Conservation (phyloP, 2,113 vertebrate genomes). For the Himantopus leucocephalus region DNA sequence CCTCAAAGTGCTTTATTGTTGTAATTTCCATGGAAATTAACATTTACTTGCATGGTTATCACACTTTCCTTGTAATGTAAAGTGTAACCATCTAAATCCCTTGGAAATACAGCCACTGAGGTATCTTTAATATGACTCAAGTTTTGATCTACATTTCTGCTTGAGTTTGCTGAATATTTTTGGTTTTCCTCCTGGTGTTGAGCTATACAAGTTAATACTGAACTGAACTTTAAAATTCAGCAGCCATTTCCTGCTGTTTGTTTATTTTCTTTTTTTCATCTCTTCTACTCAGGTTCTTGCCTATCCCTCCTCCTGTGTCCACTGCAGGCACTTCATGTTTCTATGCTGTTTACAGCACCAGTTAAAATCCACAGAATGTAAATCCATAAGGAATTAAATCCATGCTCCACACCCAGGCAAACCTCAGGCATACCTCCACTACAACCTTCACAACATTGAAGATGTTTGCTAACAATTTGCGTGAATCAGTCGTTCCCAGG, state of each 20-base stretch:
- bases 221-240: background rate
- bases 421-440: background rate
- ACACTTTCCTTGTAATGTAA: background rate
- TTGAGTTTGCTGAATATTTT: background rate
- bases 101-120: constrained; percentile 19
- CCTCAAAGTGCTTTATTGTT: constrained; percentile 52
- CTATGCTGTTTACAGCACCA: background rate
- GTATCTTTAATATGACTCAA: constrained; percentile 1
- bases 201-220: background rate
- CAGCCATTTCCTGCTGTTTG: background rate
- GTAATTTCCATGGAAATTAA: constrained; percentile 68
- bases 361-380: background rate
- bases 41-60: constrained; percentile 35
- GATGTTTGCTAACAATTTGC: background rate
- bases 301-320: background rate
- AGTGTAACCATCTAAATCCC: background rate
- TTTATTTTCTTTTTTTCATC: background rate
- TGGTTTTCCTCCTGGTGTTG: background rate
- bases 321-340: background rate
- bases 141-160: constrained; percentile 9
- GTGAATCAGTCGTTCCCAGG: background rate
- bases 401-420: background rate
- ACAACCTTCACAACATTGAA: rapidly evolving
- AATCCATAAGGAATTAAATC: background rate
- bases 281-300: background rate